Conservation (phyloP, 2,888 invertebrate species). For the Ophonus ardosiacus region DNA sequence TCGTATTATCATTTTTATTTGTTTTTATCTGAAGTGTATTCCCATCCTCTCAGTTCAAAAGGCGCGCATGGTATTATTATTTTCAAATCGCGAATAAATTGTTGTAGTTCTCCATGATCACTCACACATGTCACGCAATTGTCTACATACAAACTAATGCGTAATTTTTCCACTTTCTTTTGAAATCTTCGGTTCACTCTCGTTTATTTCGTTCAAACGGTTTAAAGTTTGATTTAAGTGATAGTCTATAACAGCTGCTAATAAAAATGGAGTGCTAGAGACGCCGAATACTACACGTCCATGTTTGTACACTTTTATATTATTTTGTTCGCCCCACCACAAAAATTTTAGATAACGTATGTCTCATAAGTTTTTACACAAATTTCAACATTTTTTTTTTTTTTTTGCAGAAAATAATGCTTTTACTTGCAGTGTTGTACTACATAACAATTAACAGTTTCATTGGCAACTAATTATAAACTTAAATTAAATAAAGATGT, state of each 20-base stretch:
- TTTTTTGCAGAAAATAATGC: too few species aligned
- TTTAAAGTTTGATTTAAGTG: not conserved
- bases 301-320: conserved; percentile 7
- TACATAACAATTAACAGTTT: too few species aligned
- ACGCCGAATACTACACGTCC: not conserved
- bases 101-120: not conserved
- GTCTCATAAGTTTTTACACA: too few species aligned
- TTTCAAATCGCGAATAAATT: conserved; percentile 9
- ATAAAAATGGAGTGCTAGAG: conserved; percentile 17
- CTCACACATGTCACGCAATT: not conserved
- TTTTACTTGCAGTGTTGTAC: too few species aligned
- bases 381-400: too few species aligned
- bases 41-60: conserved; percentile 38
- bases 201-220: not conserved
- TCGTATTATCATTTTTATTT: not conserved
- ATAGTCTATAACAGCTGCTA: conserved; percentile 28
- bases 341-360: conserved; percentile 10
- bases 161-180: conserved; percentile 58
- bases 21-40: not conserved
- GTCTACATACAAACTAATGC: not conserved
- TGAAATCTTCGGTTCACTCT: conserved; percentile 65
- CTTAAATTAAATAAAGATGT: too few species aligned
- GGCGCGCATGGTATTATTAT: not conserved
- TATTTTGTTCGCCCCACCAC: conserved; percentile 3
- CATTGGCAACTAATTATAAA: too few species aligned